These are phyloP conservation scores for Rhimphoctona megacephalus DNA, from an alignment of 2,888 invertebrate species.

Conservation along the genomic window DNA sequence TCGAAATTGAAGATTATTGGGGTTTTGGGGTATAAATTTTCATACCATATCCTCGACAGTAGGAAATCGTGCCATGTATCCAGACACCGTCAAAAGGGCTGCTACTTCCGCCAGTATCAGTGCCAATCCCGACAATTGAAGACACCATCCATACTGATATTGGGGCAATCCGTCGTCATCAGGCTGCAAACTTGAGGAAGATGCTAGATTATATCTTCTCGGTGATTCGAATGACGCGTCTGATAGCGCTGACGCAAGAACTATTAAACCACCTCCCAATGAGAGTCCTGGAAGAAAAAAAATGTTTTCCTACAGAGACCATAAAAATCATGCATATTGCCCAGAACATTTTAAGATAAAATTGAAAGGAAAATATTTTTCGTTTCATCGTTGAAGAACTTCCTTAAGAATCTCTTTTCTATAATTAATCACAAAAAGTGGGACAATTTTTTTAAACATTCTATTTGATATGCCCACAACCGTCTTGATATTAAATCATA, in stretches of 20 bases:
- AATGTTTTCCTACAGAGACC: constrained; percentile 23
- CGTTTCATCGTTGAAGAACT: too few species aligned
- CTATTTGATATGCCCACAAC: constrained; percentile 5
- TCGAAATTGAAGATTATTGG: background rate
- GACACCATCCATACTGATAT: constrained; percentile 88
- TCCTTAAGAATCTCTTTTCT: background rate
- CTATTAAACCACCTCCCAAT: constrained; percentile 87
- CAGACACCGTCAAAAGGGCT: constrained; percentile 87
- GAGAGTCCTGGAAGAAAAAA: constrained; percentile 86
- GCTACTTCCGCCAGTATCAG: constrained; percentile 87
- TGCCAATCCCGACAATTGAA: constrained; percentile 87
- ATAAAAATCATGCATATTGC: background rate
- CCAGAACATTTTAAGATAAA: background rate
- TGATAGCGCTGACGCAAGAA: constrained; percentile 87
- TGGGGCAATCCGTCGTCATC: constrained; percentile 82
- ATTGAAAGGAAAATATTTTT: background rate
- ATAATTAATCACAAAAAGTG: background rate
- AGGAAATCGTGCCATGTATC: constrained; percentile 87
- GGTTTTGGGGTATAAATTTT: constrained; percentile 7
- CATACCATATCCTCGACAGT: constrained; percentile 88
- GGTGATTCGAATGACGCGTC: constrained; percentile 86
- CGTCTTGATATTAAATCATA: constrained; percentile 37
- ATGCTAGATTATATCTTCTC: constrained; percentile 79
- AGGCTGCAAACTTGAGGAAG: constrained; percentile 76
- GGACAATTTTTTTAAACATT: background rate